These are phyloP conservation scores for Philereme transversata DNA, from an alignment of 2,888 invertebrate species.

Conservation along the genomic window DNA sequence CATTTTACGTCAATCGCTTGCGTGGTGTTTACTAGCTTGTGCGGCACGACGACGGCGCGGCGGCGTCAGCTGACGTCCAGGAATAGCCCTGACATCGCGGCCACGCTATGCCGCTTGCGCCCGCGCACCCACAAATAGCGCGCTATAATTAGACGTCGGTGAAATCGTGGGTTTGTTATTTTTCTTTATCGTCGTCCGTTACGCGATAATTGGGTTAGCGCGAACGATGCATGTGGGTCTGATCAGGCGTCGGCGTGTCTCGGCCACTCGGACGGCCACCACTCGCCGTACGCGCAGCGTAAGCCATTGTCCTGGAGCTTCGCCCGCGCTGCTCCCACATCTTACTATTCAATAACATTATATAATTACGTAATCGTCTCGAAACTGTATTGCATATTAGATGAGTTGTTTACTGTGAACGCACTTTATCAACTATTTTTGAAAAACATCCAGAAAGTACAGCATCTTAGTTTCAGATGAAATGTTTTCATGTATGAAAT, in stretches of 20 bases:
- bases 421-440: not conserved
- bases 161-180: slow-evolving; percentile 85
- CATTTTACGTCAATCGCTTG: slow-evolving; percentile 81
- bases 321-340: slow-evolving; percentile 40
- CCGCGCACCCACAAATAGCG: slow-evolving; percentile 82
- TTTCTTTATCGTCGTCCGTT: slow-evolving; percentile 83
- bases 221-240: slow-evolving; percentile 79
- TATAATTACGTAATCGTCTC: slow-evolving; percentile 26
- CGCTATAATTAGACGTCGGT: slow-evolving; percentile 81
- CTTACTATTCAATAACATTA: slow-evolving; percentile 30
- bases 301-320: slow-evolving; percentile 64
- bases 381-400: slow-evolving; percentile 16
- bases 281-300: slow-evolving; percentile 43
- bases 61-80: slow-evolving; percentile 82
- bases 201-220: slow-evolving; percentile 83
- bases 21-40: slow-evolving; percentile 78
- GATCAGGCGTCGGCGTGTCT: slow-evolving; percentile 81
- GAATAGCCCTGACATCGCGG: slow-evolving; percentile 83
- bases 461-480: not conserved
- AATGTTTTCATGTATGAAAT: not conserved
- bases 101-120: slow-evolving; percentile 81
- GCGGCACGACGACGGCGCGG: slow-evolving; percentile 57
- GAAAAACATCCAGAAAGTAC: not conserved
- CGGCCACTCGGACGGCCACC: slow-evolving; percentile 55
- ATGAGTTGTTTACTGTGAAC: not conserved